Evolutionary conservation across 2,888 invertebrate species (phyloP).

Genomic region (Cremastobaeus sp.): DNA sequence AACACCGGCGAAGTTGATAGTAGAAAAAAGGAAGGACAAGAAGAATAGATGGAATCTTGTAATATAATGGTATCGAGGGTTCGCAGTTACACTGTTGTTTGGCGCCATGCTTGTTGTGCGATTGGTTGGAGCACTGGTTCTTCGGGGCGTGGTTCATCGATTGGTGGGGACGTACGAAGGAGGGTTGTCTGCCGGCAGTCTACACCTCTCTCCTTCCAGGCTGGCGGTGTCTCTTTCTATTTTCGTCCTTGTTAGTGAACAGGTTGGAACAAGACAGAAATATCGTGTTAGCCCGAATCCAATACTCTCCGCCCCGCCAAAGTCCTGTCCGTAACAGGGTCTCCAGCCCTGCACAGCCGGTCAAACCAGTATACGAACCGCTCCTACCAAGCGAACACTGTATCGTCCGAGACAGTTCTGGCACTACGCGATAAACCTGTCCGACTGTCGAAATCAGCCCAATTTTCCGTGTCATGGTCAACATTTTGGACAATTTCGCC

Average conservation of each 20-base stretch:
- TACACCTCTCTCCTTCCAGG: conserved; percentile 1
- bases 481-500: no score
- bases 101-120: conserved; percentile 73
- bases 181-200: conserved; percentile 42
- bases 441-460: not conserved
- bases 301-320: conserved; percentile 56
- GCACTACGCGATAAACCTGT: conserved; percentile 5
- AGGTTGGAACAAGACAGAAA: conserved; percentile 10
- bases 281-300: conserved; percentile 9
- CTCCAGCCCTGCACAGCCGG: conserved; percentile 66
- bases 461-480: conserved; percentile 10
- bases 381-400: conserved; percentile 70
- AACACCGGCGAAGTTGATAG: conserved; percentile 1
- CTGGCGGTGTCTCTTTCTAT: conserved; percentile 17
- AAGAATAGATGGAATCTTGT: conserved; percentile 69
- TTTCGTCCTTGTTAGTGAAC: conserved; percentile 13
- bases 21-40: conserved; percentile 39
- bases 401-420: conserved; percentile 43
- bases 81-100: conserved; percentile 63
- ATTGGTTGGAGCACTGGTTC: conserved; percentile 67
- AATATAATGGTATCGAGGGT: conserved; percentile 67
- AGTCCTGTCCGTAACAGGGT: conserved; percentile 47
- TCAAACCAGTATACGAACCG: conserved; percentile 72
- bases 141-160: conserved; percentile 66
- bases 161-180: conserved; percentile 61